Conservation (phyloP, 1,140 invertebrate genomes). For the Bactericera cockerelli region DNA sequence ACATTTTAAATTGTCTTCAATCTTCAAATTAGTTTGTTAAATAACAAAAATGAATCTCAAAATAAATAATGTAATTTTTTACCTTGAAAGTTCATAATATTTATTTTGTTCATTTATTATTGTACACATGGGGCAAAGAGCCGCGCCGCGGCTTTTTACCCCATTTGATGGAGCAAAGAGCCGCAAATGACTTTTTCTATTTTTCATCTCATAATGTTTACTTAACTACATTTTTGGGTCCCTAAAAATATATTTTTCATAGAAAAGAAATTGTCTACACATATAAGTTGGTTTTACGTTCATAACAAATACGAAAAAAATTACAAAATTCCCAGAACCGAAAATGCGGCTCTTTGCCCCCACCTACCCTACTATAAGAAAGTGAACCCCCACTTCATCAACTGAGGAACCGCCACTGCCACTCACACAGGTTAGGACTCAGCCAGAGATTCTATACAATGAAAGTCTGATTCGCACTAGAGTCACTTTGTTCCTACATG, state of each 20-base stretch:
- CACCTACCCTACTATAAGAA: not conserved
- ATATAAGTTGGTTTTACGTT: not conserved
- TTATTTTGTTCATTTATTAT: not conserved
- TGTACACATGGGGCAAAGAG: not conserved
- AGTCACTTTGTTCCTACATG: too few relatives aligned
- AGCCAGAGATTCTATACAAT: too few relatives aligned
- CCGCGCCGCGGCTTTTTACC: not conserved
- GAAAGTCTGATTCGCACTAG: too few relatives aligned
- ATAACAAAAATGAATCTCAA: too few relatives aligned
- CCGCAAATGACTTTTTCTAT: not conserved
- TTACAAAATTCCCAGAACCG: not conserved
- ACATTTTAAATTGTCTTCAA: too few relatives aligned
- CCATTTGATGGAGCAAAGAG: not conserved
- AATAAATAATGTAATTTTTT: too few relatives aligned
- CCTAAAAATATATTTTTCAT: not conserved
- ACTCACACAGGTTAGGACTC: too few relatives aligned
- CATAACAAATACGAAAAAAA: not conserved
- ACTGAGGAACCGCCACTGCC: too few relatives aligned
- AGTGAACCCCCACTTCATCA: not conserved
- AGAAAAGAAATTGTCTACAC: not conserved
- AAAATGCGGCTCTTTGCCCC: not conserved
- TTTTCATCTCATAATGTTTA: not conserved
- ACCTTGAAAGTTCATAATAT: too few relatives aligned
- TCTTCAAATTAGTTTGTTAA: too few relatives aligned
- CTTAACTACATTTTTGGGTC: not conserved